Conservation (phyloP, 2,797 vertebrate genomes). For the Miichthys miiuy region DNA sequence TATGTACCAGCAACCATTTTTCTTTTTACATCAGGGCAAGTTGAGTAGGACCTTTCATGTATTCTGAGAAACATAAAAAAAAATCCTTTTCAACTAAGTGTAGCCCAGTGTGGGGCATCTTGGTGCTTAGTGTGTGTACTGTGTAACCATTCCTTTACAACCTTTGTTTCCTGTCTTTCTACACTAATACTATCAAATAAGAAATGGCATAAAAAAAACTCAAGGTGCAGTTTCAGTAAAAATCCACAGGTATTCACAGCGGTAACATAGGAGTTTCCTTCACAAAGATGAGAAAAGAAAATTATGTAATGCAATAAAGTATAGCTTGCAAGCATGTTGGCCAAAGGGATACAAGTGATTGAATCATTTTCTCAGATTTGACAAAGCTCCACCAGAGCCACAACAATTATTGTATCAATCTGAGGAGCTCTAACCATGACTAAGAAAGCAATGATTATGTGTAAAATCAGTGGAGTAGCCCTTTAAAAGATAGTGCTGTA, state of each 20-base stretch:
- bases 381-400: not conserved
- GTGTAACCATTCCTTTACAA: not conserved
- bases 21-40: not conserved
- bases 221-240: not conserved
- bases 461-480: too few species aligned
- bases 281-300: not conserved
- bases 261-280: not conserved
- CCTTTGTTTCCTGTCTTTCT: not conserved
- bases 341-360: not conserved
- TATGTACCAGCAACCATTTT: not conserved
- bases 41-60: slow-evolving; percentile 9
- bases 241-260: not conserved
- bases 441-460: not conserved
- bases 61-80: not conserved
- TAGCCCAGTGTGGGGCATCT: not conserved
- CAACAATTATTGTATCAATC: not conserved
- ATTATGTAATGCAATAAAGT: too few species aligned
- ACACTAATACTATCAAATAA: not conserved
- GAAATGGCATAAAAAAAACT: not conserved
- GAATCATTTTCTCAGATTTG: not conserved
- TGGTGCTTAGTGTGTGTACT: too few species aligned
- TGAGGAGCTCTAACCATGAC: not conserved
- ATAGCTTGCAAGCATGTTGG: not conserved
- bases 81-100: not conserved
- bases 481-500: not conserved